phyloP scores from a whole-genome alignment of 2,888 invertebrate genomes.

The Eucera pruinosa region DNA sequence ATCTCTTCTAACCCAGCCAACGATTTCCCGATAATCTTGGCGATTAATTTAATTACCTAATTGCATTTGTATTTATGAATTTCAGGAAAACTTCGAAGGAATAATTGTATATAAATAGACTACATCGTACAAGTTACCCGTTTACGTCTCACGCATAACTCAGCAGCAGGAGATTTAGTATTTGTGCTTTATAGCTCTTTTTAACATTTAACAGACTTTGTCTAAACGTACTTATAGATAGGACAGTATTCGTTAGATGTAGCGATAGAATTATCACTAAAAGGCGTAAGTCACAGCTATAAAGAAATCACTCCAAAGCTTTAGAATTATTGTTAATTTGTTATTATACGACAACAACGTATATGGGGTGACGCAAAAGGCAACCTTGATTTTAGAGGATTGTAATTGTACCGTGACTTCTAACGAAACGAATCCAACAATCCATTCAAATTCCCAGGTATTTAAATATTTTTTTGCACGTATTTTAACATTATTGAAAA shows the following conservation, averaged over 20 bases:
- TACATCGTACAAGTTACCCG: conserved; percentile 72
- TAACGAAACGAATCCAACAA: not conserved
- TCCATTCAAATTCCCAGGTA: not conserved
- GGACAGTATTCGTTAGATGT: conserved; percentile 81
- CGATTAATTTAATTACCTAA: not conserved
- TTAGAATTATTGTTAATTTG: conserved; percentile 81
- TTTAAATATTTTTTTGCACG: not conserved
- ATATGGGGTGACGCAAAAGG: conserved; percentile 68
- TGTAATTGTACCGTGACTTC: not conserved
- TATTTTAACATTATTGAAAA: conserved; percentile 1
- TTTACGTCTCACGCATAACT: conserved; percentile 63
- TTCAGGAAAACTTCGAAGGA: conserved; percentile 63
- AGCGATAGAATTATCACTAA: conserved; percentile 68
- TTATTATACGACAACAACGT: conserved; percentile 67
- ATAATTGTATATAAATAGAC: conserved; percentile 72
- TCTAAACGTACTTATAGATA: conserved; percentile 82
- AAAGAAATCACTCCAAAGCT: conserved; percentile 82
- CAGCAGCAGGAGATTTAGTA: conserved; percentile 63
- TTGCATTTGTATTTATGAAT: conserved; percentile 10
- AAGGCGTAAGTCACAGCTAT: conserved; percentile 70
- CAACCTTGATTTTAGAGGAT: conserved; percentile 49
- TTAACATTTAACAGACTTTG: conserved; percentile 71
- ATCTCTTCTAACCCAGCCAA: no score
- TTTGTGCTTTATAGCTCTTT: conserved; percentile 72
- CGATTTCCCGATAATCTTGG: no score